These are phyloP conservation scores for Jacana jacana DNA, from an alignment of 2,113 vertebrate species.

Conservation along the genomic window DNA sequence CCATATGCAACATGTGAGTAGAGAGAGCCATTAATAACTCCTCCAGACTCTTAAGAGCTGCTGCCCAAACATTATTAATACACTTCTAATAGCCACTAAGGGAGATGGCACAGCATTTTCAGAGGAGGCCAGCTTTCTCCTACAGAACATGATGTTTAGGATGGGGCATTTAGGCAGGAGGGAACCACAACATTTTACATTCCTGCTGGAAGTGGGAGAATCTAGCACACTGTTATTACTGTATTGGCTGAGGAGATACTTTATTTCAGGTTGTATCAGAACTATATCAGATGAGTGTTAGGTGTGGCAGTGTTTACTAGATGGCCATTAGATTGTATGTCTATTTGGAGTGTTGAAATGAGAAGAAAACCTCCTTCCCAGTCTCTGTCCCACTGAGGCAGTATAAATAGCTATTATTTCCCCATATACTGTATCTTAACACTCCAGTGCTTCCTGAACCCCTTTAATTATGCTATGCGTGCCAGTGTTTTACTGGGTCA, in stretches of 20 bases:
- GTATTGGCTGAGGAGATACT: not conserved
- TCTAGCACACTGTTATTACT: not conserved
- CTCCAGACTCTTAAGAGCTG: not conserved
- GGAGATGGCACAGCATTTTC: not conserved
- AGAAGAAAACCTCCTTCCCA: not conserved
- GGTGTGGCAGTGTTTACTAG: not conserved
- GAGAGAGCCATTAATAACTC: not conserved
- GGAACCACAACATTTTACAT: not conserved
- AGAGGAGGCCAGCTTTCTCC: not conserved
- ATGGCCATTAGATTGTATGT: not conserved
- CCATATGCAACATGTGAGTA: not conserved
- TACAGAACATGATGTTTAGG: not conserved
- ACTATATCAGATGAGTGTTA: not conserved
- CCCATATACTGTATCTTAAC: slow-evolving; percentile 26
- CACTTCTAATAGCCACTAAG: not conserved
- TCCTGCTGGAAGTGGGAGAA: not conserved
- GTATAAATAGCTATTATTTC: slow-evolving; percentile 24
- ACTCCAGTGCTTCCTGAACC: not conserved
- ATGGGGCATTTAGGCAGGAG: not conserved
- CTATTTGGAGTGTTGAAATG: slow-evolving; percentile 18
- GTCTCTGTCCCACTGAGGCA: slow-evolving; percentile 10
- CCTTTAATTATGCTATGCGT: not conserved
- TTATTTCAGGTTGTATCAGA: not conserved
- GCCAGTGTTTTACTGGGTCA: not conserved
- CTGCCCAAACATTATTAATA: not conserved